Evolutionary conservation across 2,888 invertebrate species (phyloP).

Genomic region (Caenorhabditis virilis): DNA sequence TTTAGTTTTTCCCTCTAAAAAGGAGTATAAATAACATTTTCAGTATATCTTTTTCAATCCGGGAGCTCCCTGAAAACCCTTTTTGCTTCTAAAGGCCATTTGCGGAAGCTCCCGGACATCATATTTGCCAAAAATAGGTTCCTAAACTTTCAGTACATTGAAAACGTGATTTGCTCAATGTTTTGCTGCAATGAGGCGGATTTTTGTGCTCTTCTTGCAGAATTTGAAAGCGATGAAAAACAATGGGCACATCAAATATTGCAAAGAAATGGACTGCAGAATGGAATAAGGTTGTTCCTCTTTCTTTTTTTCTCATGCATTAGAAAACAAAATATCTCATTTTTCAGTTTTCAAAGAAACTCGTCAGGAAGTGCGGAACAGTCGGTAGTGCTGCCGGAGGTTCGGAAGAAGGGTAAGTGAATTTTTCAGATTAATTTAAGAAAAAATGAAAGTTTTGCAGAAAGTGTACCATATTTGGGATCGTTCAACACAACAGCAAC

Average conservation of each 20-base stretch:
- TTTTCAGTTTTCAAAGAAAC: background rate
- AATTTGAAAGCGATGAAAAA: slow-evolving; percentile 20
- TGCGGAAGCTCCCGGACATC: too few relatives aligned
- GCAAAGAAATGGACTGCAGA: slow-evolving; percentile 23
- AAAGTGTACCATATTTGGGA: background rate
- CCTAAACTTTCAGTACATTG: slow-evolving; percentile 5
- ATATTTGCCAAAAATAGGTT: too few relatives aligned
- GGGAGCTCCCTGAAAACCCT: too few relatives aligned
- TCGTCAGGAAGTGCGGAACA: too few relatives aligned
- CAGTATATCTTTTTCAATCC: too few relatives aligned
- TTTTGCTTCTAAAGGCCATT: too few relatives aligned
- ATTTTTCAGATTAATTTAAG: background rate
- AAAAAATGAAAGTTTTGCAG: too few relatives aligned
- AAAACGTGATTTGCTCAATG: slow-evolving; percentile 29
- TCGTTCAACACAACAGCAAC: slow-evolving; percentile 16
- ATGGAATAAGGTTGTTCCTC: slow-evolving; percentile 16
- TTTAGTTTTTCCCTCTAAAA: too few relatives aligned
- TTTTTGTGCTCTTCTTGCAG: slow-evolving; percentile 12
- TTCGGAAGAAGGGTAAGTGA: slow-evolving; percentile 9
- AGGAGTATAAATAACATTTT: too few relatives aligned
- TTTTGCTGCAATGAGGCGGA: slow-evolving; percentile 25
- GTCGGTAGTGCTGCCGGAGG: slow-evolving; percentile 7
- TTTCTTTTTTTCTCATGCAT: background rate
- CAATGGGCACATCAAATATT: slow-evolving; percentile 24
- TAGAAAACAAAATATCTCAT: background rate